A percentile compares a stretch with the other conserved stretches of the same genome.
Evolutionary conservation across 64 coral and sea anemone species (phyloP).

Genomic region (Montipora sp.): DNA sequence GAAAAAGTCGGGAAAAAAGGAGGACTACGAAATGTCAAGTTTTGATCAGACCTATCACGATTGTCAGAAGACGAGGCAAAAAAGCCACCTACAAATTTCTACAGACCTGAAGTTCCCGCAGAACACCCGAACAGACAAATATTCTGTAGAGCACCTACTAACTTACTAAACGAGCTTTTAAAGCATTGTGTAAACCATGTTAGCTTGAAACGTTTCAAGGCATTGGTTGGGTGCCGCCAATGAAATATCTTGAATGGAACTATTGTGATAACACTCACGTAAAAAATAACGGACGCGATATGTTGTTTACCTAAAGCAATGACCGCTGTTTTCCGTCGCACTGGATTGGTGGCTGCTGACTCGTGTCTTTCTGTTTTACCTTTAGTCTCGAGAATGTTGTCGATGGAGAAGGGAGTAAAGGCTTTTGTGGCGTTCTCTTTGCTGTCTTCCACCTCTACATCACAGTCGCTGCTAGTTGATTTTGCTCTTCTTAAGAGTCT

Average conservation of each 20-base stretch:
- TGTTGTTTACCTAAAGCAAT: slow-evolving; percentile 23
- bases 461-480: slow-evolving; percentile 23
- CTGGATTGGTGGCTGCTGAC: not conserved
- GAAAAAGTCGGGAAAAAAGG: too few relatives aligned
- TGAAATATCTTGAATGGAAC: not conserved
- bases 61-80: too few relatives aligned
- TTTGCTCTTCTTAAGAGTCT: slow-evolving; percentile 45
- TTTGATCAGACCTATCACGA: too few relatives aligned
- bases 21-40: too few relatives aligned
- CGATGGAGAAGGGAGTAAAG: slow-evolving; percentile 32
- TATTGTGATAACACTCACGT: not conserved
- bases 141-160: too few relatives aligned
- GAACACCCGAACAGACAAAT: too few relatives aligned
- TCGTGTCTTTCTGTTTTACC: not conserved
- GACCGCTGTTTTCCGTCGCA: not conserved
- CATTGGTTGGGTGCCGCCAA: too few relatives aligned
- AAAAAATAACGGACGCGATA: not conserved
- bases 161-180: too few relatives aligned
- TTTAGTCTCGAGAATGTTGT: slow-evolving; percentile 41
- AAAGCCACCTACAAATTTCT: too few relatives aligned
- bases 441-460: slow-evolving; percentile 2
- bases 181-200: too few relatives aligned
- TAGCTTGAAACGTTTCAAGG: too few relatives aligned
- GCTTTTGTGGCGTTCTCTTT: slow-evolving; percentile 17
- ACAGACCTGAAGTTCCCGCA: too few relatives aligned